Base-by-base conservation (phyloP, 2,113 vertebrate species). In the Spea multiplicata region DNA sequence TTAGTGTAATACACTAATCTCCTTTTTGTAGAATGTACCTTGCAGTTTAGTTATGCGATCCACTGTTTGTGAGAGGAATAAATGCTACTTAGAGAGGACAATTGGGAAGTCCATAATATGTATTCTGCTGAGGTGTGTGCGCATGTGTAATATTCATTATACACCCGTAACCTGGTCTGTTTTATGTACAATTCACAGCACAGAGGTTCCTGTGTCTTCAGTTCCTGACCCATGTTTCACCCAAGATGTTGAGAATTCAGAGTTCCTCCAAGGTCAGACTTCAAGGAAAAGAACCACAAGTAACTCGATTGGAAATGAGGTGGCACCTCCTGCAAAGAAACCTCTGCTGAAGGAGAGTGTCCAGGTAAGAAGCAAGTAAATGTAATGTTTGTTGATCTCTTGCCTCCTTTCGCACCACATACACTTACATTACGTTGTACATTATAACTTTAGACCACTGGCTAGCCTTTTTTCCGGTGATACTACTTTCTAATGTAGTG, bases 271-370 rank as follows among this genome's bases (percentile, higher is more conserved):
- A 73, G 66, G 71, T 16, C 78, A 82, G 73, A 46, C 30, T 48
- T 47, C 86, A 79, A 82, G 82, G 1, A 89, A 91, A 86, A 88
- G 83, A 62, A 69, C 68, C 74, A 70, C 79, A 44, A 61, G 53
- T 75, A 83, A 75, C 3, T 71, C 78, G 80, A 85, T 84, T 74
- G 81, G 81, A 71, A 75, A 10, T 72, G 61, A 84, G 17, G 13
- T 45, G 16, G 12, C 73, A 76, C 75, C 82, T 84, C 78, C 82
- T 82, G 73, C 78, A 44, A 91, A 91, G 82, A 89, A 82, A 83
- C 50, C 3, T 70, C 10, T 8, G 0, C 10, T n/a, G 5, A 68
- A 83, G 44, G 16, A 66, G 73, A 80, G 53, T 76, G 59, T 80
- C 8, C n/a, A 73, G 45, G 82, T 86, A 81, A 74, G 59, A 5